These are phyloP conservation scores for Channa striata DNA, from an alignment of 2,797 vertebrate species.

Conservation along the genomic window DNA sequence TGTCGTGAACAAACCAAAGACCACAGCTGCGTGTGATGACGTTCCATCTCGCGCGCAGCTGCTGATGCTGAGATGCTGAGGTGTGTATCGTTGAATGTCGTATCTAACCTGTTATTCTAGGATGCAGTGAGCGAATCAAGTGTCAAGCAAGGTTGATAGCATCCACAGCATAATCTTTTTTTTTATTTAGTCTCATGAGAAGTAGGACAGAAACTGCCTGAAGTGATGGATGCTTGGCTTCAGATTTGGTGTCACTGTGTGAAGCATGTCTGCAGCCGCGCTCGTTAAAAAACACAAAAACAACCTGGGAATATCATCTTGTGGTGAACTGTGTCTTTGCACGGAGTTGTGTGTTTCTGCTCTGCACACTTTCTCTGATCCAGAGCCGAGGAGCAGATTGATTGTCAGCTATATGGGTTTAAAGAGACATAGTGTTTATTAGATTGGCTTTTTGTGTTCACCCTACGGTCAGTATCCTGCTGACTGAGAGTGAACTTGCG, in stretches of 20 bases:
- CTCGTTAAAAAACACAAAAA: constrained; percentile 40
- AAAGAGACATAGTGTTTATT: constrained; percentile 77
- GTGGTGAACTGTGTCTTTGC: constrained; percentile 1
- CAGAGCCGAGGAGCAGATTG: constrained; percentile 56
- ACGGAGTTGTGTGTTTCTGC: background rate
- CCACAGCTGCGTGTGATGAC: background rate
- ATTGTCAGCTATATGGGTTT: constrained; percentile 67
- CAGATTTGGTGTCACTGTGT: constrained; percentile 49
- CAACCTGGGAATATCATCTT: constrained; percentile 34
- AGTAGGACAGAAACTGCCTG: constrained; percentile 78
- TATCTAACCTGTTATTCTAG: background rate
- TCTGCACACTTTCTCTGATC: constrained; percentile 49
- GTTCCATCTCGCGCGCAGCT: background rate
- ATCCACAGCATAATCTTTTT: constrained; percentile 51
- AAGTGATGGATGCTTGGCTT: constrained; percentile 68
- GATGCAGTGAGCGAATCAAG: constrained; percentile 2
- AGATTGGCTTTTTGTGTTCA: constrained; percentile 67
- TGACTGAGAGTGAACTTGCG: constrained; percentile 71
- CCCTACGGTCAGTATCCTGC: constrained; percentile 75
- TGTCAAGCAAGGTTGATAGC: constrained; percentile 26
- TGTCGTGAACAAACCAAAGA: background rate
- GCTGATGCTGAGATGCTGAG: constrained; percentile 1
- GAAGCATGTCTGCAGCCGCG: constrained; percentile 44
- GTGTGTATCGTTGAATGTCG: background rate
- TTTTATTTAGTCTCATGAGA: constrained; percentile 71